Evolutionary conservation across 53 echinoderm and acorn worm species (phyloP), one percentile per base, ranked within the genome.

Genomic region (Apostichopus leukothele): DNA sequence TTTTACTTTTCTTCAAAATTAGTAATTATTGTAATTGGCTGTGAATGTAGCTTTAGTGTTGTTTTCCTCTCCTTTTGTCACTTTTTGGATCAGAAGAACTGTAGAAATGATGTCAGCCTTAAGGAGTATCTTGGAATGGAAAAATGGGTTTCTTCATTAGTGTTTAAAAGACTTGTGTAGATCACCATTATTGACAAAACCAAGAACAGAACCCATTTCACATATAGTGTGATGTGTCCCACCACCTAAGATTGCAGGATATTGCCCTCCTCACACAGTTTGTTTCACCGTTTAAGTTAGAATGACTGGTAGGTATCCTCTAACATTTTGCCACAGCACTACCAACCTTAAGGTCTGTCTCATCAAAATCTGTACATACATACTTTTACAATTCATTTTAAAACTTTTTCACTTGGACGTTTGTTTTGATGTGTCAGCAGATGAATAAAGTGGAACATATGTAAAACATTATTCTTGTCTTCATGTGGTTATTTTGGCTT

Each of bases 11-110:
- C 85, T 85, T 85, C 85, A 67, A 63, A 85, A 63, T 67, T 85
- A 60, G 63, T 85, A 85, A 85, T 67, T 85, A 85, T 85, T 67
- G 85, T 81, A 81, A 53, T 81, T 81, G 81, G 81, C 81, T 81
- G 81, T 81, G 55, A 71, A 81, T 52, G 81, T 81, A 81, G 81
- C 81, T 55, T 81, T 79, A 75, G 55, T 26, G 50, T 76, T 76
- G 55, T 67, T 78, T 61, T 90, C 68, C 53, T 50, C 23, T 87
- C 22, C 9, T 76, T 21, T 83, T 91, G 52, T 55, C 21, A 5
- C 6, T 8, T 22, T 53, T 53, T 81, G 16, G 60, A 81, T n/a
- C 53, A 81, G 67, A 85, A 85, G 57, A 20, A 14, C 18, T 67
- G 19, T 60, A 85, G 76, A 76, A 76, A 23, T 61, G n/a, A 18